phyloP scores from a whole-genome alignment of 2,888 invertebrate species.

The Metacarcinus magister region DNA sequence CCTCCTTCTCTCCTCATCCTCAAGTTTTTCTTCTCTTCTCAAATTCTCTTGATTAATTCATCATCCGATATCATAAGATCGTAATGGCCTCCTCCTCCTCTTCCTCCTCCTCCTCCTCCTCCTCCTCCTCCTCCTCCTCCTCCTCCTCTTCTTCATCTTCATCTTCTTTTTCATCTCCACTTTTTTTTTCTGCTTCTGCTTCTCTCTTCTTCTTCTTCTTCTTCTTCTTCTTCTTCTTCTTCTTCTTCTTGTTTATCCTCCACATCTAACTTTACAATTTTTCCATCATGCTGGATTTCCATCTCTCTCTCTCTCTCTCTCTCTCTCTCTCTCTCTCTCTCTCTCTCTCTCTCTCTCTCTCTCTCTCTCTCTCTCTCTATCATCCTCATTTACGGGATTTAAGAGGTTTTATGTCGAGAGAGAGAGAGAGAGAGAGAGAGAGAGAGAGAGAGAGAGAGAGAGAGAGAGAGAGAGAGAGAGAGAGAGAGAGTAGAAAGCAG shows the following conservation, averaged over 20 bases:
- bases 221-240: neutral
- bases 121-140: constrained; percentile 8
- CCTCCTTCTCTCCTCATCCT: constrained; percentile 6
- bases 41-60: neutral
- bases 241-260: neutral
- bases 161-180: neutral
- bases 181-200: no score
- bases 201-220: neutral
- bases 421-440: constrained; percentile 44
- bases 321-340: constrained; percentile 57
- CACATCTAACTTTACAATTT: neutral
- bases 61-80: neutral
- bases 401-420: neutral
- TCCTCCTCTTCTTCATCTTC: neutral
- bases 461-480: constrained; percentile 6
- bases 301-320: neutral
- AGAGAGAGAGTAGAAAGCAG: neutral
- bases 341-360: constrained; percentile 63
- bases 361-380: constrained; percentile 62
- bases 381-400: constrained; percentile 1
- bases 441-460: constrained; percentile 47
- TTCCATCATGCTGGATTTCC: neutral
- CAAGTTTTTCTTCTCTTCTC: neutral
- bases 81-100: no score
- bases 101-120: neutral